Conservation (phyloP, 1,140 invertebrate genomes). For the Lethrus apterus region DNA sequence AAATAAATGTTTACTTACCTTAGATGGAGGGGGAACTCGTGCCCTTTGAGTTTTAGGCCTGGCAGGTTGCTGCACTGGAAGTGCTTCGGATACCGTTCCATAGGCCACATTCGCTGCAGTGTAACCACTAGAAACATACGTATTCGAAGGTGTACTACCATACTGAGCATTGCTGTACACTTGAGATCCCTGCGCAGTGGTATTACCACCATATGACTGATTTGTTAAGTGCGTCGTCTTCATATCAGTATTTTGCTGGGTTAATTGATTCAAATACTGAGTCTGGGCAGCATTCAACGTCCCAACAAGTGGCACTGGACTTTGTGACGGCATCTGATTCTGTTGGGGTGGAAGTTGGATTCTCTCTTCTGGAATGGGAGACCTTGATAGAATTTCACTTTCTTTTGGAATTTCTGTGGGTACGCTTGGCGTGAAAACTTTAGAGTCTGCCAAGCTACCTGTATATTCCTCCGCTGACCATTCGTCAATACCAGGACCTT, state of each 20-base stretch:
- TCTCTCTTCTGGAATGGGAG: constrained; percentile 8
- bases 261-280: constrained; percentile 62
- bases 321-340: constrained; percentile 28
- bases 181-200: constrained; percentile 13
- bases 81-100: constrained; percentile 17
- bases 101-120: constrained; percentile 23
- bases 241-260: constrained; percentile 46
- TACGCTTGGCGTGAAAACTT: constrained; percentile 79
- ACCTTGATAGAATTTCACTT: constrained; percentile 7
- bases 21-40: constrained; percentile 83
- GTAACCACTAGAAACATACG: constrained; percentile 15
- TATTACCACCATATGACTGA: constrained; percentile 2
- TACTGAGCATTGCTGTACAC: constrained; percentile 22
- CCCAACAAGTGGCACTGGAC: constrained; percentile 34
- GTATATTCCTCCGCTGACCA: constrained; percentile 95
- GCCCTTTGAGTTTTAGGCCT: constrained; percentile 65
- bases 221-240: constrained; percentile 15
- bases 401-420: constrained; percentile 16
- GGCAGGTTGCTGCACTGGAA: constrained; percentile 44
- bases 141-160: constrained; percentile 14
- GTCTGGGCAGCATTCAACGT: constrained; percentile 60
- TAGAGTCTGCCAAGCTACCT: constrained; percentile 86
- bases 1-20: constrained; percentile 56
- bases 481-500: constrained; percentile 61
- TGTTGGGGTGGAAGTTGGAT: constrained; percentile 6